Percentiles rank a stretch among this genome's conserved stretches.
phyloP scores from a whole-genome alignment of 2,113 vertebrate genomes.

The Eulacestoma nigropectus region DNA sequence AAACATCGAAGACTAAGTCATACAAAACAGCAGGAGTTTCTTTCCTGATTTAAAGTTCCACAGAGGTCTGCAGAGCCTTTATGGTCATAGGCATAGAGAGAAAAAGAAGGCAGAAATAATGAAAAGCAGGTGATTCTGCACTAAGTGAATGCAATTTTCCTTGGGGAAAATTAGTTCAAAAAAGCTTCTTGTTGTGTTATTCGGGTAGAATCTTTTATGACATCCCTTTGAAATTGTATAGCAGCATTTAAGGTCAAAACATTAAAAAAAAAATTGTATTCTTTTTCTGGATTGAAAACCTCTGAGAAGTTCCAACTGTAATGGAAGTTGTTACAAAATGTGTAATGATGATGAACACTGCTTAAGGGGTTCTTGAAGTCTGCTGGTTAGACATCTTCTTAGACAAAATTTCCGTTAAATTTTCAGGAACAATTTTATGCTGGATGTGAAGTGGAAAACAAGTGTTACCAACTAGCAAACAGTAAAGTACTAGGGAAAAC shows the following conservation, averaged over 20 bases:
- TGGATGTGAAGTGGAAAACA: not conserved
- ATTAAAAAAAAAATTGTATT: too few relatives aligned
- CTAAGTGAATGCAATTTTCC: not conserved
- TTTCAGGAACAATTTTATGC: not conserved
- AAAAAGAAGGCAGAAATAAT: constrained; percentile 11
- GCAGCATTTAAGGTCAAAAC: not conserved
- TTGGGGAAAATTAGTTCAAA: not conserved
- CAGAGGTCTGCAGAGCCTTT: not conserved
- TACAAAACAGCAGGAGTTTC: constrained; percentile 24
- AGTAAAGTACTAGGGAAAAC: not conserved
- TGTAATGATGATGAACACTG: not conserved
- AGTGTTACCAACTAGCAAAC: not conserved
- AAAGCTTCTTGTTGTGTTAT: not conserved
- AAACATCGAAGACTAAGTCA: not conserved
- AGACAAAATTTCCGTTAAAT: not conserved
- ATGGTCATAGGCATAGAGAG: not conserved
- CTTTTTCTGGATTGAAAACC: not conserved
- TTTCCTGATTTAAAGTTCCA: constrained; percentile 17
- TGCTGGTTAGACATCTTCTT: not conserved
- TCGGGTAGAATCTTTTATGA: not conserved
- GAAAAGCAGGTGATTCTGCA: not conserved
- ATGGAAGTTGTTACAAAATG: not conserved
- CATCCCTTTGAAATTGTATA: not conserved
- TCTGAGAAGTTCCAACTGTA: not conserved
- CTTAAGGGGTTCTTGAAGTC: not conserved